phyloP scores from a whole-genome alignment of 2,797 vertebrate genomes.

The Hippoglossus hippoglossus region DNA sequence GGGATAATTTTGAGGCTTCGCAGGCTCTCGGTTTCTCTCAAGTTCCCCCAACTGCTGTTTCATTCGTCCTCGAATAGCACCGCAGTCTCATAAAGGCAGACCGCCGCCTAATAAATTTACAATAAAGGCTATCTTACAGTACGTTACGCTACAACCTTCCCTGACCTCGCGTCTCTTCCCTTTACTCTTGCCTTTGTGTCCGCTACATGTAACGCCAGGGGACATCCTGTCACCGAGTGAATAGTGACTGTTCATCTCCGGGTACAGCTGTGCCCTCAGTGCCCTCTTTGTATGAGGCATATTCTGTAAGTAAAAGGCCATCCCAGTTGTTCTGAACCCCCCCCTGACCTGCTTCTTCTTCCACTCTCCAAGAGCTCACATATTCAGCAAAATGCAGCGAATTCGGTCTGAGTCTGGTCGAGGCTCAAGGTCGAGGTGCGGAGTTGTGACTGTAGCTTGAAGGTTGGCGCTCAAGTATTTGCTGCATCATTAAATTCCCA shows the following conservation, averaged over 20 bases:
- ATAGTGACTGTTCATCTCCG: slow-evolving; percentile 72
- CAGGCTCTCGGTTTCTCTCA: slow-evolving; percentile 20
- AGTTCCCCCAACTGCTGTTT: slow-evolving; percentile 11
- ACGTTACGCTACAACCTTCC: slow-evolving; percentile 39
- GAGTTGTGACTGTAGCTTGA: background rate
- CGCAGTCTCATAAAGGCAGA: slow-evolving; percentile 25
- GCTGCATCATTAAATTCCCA: background rate
- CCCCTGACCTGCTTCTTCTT: slow-evolving; percentile 12
- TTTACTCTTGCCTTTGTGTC: slow-evolving; percentile 59
- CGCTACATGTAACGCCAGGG: slow-evolving; percentile 42
- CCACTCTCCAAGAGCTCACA: slow-evolving; percentile 14
- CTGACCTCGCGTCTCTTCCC: slow-evolving; percentile 37
- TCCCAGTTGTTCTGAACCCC: slow-evolving; percentile 19
- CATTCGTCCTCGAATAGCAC: slow-evolving; percentile 41
- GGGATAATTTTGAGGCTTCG: slow-evolving; percentile 57
- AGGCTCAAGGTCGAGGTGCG: background rate
- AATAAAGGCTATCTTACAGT: slow-evolving; percentile 34
- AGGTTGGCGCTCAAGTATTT: background rate
- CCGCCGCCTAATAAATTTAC: slow-evolving; percentile 41
- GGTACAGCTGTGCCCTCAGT: slow-evolving; percentile 75
- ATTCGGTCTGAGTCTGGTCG: background rate
- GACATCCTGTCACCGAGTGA: slow-evolving; percentile 75
- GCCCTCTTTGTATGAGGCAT: slow-evolving; percentile 63
- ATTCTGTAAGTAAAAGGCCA: slow-evolving; percentile 49
- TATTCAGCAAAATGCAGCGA: slow-evolving; percentile 26